Evolutionary conservation across 2,797 vertebrate genomes (phyloP).

Genomic region (Crenuchus spilurus): DNA sequence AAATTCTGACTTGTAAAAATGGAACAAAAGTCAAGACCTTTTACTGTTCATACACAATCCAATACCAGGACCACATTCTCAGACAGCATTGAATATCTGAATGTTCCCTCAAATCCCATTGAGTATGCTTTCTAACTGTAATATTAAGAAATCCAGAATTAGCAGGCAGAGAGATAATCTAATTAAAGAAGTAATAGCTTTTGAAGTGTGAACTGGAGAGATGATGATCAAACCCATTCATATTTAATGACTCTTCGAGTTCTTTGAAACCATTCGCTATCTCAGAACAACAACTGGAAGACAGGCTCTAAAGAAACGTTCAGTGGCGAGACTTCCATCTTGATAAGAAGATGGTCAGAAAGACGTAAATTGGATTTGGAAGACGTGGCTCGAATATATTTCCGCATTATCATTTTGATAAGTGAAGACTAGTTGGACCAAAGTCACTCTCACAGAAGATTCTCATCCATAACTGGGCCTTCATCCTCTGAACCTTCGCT

Average conservation of each 20-base stretch:
- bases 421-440: conserved; percentile 9
- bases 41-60: too few relatives aligned
- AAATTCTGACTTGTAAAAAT: too few relatives aligned
- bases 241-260: conserved; percentile 31
- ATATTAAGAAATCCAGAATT: conserved; percentile 65
- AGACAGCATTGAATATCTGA: not conserved
- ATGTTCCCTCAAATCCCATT: not conserved
- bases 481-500: conserved; percentile 6
- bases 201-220: conserved; percentile 50
- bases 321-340: not conserved
- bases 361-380: conserved; percentile 10
- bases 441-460: conserved; percentile 13
- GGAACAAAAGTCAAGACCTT: too few relatives aligned
- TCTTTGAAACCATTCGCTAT: not conserved
- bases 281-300: conserved; percentile 12
- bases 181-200: conserved; percentile 76
- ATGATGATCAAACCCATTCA: conserved; percentile 48
- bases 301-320: not conserved
- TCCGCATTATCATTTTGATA: conserved; percentile 21
- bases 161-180: conserved; percentile 66
- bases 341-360: conserved; percentile 6
- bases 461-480: not conserved
- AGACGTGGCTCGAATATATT: conserved; percentile 3
- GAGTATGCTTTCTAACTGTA: not conserved
- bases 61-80: too few relatives aligned